These are phyloP conservation scores for Drosophila repleta DNA, from an alignment of 1,140 invertebrate species.

Conservation along the genomic window DNA sequence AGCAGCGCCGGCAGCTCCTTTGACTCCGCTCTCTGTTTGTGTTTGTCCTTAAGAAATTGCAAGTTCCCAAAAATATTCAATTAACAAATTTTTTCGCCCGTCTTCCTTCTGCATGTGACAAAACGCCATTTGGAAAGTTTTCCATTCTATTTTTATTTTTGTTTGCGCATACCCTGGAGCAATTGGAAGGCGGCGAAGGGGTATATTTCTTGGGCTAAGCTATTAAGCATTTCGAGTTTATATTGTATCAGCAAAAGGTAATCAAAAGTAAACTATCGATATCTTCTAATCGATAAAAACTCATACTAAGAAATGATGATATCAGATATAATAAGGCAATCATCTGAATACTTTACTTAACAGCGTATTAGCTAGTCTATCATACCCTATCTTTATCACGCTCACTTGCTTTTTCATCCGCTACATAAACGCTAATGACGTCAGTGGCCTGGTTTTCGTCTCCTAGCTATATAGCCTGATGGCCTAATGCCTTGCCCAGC, in stretches of 20 bases:
- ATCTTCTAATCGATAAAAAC: too few species aligned
- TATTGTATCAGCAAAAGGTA: too few species aligned
- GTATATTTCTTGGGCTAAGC: too few species aligned
- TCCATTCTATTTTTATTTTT: neutral
- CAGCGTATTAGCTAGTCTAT: neutral
- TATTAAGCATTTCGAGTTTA: too few species aligned
- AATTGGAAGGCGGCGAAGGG: neutral
- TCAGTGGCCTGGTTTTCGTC: constrained; percentile 51
- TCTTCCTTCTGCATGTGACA: constrained; percentile 59
- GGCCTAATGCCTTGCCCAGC: constrained; percentile 3
- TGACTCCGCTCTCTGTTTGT: constrained; percentile 11
- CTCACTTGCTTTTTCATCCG: constrained; percentile 26
- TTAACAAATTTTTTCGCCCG: constrained; percentile 60
- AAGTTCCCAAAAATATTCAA: constrained; percentile 65
- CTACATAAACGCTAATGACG: constrained; percentile 68
- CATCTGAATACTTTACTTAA: too few species aligned
- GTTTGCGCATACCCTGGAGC: neutral
- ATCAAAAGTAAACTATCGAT: too few species aligned
- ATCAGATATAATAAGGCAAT: too few species aligned
- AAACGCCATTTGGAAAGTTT: constrained; percentile 59
- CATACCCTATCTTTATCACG: neutral
- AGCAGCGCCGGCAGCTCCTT: constrained; percentile 13
- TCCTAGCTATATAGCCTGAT: neutral
- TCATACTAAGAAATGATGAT: too few species aligned
- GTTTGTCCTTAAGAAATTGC: constrained; percentile 42